phyloP scores from a whole-genome alignment of 1,140 invertebrate species.

The Polypedilum pembai region DNA sequence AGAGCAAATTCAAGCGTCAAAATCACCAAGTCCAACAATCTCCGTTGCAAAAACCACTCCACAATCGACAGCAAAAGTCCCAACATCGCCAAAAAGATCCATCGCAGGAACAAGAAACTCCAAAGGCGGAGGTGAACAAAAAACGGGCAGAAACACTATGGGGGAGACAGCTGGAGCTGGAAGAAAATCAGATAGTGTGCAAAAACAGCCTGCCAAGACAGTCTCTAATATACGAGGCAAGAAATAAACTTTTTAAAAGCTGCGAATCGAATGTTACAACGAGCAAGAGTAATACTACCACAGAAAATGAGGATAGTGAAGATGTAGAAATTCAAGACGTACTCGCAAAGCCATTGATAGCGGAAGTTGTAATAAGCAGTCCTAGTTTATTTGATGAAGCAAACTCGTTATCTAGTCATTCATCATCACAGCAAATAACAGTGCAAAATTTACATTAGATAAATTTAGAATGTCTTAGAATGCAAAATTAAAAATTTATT shows the following conservation, averaged over 20 bases:
- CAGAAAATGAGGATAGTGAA: neutral
- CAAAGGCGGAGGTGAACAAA: slow-evolving; percentile 40
- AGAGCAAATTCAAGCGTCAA: neutral
- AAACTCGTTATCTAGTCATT: slow-evolving; percentile 30
- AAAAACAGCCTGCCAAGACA: slow-evolving; percentile 43
- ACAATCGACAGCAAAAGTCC: slow-evolving; percentile 24
- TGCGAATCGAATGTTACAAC: neutral
- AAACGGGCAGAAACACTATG: slow-evolving; percentile 40
- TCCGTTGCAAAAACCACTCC: neutral
- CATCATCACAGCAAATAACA: slow-evolving; percentile 30
- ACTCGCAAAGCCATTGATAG: slow-evolving; percentile 32
- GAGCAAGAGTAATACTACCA: neutral
- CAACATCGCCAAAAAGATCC: slow-evolving; percentile 25
- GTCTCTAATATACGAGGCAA: slow-evolving; percentile 31
- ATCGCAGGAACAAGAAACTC: no score
- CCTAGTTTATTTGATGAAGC: slow-evolving; percentile 40
- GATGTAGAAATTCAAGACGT: slow-evolving; percentile 33
- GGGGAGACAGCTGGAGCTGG: slow-evolving; percentile 39
- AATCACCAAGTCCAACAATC: neutral
- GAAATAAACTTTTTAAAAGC: slow-evolving; percentile 39
- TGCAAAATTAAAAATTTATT: neutral
- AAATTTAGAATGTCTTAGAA: neutral
- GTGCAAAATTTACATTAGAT: slow-evolving; percentile 29
- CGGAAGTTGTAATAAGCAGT: slow-evolving; percentile 41
- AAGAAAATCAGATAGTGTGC: slow-evolving; percentile 37